phyloP scores from a whole-genome alignment of 1,140 invertebrate species.

The Brachionus rubens region DNA sequence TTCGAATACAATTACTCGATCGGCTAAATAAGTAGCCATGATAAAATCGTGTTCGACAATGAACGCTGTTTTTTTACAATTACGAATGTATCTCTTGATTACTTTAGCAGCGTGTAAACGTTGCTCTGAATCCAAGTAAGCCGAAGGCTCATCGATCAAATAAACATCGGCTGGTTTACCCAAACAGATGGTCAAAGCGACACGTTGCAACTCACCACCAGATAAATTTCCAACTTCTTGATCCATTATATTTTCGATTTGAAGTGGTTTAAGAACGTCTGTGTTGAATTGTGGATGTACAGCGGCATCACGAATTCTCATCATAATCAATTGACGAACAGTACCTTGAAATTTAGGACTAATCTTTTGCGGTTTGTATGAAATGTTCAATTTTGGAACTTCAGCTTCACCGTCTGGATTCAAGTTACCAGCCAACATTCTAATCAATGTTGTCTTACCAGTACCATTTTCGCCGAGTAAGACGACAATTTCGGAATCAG shows the following conservation, averaged over 20 bases:
- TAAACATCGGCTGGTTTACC: slow-evolving; percentile 99
- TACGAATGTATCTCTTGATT: slow-evolving; percentile 94
- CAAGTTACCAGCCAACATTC: slow-evolving; percentile 92
- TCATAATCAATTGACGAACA: slow-evolving; percentile 84
- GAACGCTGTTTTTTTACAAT: slow-evolving; percentile 98
- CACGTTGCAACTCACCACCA: slow-evolving; percentile 96
- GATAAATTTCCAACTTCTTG: slow-evolving; percentile 93
- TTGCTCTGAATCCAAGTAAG: slow-evolving; percentile 98
- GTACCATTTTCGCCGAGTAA: slow-evolving; percentile 98
- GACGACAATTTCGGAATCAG: slow-evolving; percentile 98
- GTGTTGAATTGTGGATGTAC: slow-evolving; percentile 94
- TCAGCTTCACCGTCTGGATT: slow-evolving; percentile 82
- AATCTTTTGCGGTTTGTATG: slow-evolving; percentile 99
- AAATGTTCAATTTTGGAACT: slow-evolving; percentile 88
- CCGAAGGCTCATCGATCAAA: slow-evolving; percentile 97
- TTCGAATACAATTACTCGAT: slow-evolving; percentile 97
- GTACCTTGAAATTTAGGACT: slow-evolving; percentile 92
- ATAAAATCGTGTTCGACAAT: slow-evolving; percentile 99
- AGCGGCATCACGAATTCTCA: slow-evolving; percentile 94
- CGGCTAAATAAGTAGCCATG: slow-evolving; percentile 98
- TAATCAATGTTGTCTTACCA: slow-evolving; percentile 97
- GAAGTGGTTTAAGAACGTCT: slow-evolving; percentile 98
- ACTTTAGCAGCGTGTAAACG: slow-evolving; percentile 99
- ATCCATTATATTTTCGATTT: slow-evolving; percentile 96
- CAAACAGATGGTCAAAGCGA: slow-evolving; percentile 88